Conservation (phyloP, 2,113 vertebrate genomes). For the Epinephelus cyanopodus region DNA sequence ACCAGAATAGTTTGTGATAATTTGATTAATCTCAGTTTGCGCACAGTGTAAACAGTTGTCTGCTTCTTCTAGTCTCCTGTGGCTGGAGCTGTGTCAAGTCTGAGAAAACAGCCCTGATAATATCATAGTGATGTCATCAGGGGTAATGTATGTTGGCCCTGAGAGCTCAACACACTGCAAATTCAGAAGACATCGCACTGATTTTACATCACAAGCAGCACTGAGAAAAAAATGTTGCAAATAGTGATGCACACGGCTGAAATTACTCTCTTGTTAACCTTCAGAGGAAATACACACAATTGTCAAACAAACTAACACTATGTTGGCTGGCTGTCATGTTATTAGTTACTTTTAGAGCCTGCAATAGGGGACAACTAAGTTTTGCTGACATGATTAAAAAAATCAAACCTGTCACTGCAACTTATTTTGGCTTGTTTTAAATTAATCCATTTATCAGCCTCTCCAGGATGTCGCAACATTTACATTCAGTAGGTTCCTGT, state of each 20-base stretch:
- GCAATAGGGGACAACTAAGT: too few species aligned
- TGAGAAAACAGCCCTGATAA: background rate
- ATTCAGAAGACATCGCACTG: background rate
- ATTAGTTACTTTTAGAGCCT: too few species aligned
- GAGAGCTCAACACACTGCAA: background rate
- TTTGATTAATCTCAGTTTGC: conserved; percentile 12
- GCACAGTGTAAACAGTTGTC: background rate
- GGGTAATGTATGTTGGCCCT: background rate
- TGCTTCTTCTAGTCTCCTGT: background rate
- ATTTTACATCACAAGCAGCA: background rate
- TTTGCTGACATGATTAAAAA: too few species aligned
- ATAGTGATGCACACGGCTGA: background rate
- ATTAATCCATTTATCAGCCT: too few species aligned
- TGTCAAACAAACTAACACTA: background rate
- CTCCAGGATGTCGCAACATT: too few species aligned
- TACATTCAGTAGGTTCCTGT: too few species aligned
- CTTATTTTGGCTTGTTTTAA: too few species aligned
- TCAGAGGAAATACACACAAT: background rate
- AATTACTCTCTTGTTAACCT: background rate
- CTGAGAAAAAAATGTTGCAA: background rate
- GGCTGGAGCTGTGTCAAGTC: background rate
- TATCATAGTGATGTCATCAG: background rate
- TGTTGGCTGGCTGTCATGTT: too few species aligned
- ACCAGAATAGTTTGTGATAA: background rate
- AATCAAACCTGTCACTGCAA: too few species aligned